These are phyloP conservation scores for Pecten maximus DNA, from an alignment of 2,888 invertebrate genomes.

Conservation along the genomic window DNA sequence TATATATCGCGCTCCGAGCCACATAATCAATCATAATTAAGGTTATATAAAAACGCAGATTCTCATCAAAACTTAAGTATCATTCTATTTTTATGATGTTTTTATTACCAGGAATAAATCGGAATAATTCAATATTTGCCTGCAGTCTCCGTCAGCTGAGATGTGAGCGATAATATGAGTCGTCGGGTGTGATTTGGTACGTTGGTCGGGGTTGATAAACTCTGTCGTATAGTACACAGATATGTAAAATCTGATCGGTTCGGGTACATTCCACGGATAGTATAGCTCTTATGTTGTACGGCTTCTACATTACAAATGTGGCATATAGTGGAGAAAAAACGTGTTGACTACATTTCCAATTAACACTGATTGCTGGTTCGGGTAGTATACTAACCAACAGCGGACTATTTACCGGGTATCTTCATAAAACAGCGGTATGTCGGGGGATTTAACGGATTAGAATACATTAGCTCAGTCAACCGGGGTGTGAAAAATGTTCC, in stretches of 20 bases:
- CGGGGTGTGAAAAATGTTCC: background rate
- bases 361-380: background rate
- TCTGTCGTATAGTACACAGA: background rate
- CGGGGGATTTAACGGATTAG: background rate
- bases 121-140: background rate
- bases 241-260: background rate
- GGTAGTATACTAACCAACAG: background rate
- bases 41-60: background rate
- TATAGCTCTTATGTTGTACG: background rate
- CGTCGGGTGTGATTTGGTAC: background rate
- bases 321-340: background rate
- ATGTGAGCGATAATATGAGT: background rate
- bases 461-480: background rate
- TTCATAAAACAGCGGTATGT: background rate
- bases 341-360: background rate
- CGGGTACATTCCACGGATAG: background rate
- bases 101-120: background rate
- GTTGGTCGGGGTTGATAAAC: background rate
- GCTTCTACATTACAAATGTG: background rate
- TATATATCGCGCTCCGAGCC: background rate
- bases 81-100: background rate
- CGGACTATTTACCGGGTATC: too few species aligned
- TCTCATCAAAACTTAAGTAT: slow-evolving; percentile 9
- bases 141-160: background rate
- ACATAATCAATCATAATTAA: slow-evolving; percentile 19